phyloP scores from a whole-genome alignment of 2,888 invertebrate species.

The Dexiosoma caninum region DNA sequence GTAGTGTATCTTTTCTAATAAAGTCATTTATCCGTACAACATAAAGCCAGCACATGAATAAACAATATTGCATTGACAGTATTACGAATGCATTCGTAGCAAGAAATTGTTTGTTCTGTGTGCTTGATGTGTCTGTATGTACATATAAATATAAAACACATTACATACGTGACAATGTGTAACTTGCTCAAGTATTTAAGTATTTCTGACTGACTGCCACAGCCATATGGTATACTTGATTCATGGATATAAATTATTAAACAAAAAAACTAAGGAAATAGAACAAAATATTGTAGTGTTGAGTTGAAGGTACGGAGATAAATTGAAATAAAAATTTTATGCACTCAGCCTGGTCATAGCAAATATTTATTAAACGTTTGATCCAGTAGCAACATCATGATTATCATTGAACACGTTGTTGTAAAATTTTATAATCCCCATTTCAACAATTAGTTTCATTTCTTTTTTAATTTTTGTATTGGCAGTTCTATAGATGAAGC shows the following conservation, averaged over 20 bases:
- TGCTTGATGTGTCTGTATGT: neutral
- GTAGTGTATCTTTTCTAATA: no score
- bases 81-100: no score
- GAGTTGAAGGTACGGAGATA: neutral
- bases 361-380: constrained; percentile 2
- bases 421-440: constrained; percentile 24
- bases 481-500: neutral
- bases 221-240: constrained; percentile 34
- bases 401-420: constrained; percentile 54
- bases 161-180: neutral
- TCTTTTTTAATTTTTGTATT: neutral
- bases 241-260: constrained; percentile 24
- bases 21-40: no score
- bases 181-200: constrained; percentile 6
- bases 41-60: no score
- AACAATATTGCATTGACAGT: no score
- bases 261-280: neutral
- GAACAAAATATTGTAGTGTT: constrained; percentile 14
- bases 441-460: neutral
- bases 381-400: constrained; percentile 33
- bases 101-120: neutral
- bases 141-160: no score
- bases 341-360: constrained; percentile 14
- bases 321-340: neutral
- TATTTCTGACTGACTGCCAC: constrained; percentile 24